A percentile compares a stretch with the other conserved stretches of the same genome.
Evolutionary conservation across 2,797 vertebrate species (phyloP).

Genomic region (Pachyuromys duprasi): DNA sequence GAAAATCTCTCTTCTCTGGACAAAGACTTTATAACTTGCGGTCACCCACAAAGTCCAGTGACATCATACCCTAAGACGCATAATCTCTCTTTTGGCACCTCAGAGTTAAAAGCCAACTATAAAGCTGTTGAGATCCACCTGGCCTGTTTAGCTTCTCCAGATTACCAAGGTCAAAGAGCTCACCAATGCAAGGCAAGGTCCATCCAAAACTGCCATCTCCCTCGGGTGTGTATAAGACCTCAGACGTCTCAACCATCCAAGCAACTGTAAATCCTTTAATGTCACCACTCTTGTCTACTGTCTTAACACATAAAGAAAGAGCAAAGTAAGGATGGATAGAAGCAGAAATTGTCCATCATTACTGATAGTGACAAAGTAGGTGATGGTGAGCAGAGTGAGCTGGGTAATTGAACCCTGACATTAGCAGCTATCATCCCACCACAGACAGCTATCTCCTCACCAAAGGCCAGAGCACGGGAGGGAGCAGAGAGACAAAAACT

Average conservation of each 20-base stretch:
- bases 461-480: rapidly evolving
- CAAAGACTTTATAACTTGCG: neutral
- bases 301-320: neutral
- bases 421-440: neutral
- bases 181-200: rapidly evolving
- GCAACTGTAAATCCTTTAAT: neutral
- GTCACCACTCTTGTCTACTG: neutral
- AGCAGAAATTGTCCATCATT: neutral
- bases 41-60: neutral
- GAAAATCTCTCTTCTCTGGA: neutral
- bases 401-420: neutral
- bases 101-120: neutral
- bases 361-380: rapidly evolving
- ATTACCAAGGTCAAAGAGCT: neutral
- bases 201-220: neutral
- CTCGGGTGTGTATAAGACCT: neutral
- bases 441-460: neutral
- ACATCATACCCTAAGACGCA: rapidly evolving
- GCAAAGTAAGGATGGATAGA: neutral
- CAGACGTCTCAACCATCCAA: neutral
- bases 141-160: neutral
- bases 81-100: rapidly evolving
- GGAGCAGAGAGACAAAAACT: neutral
- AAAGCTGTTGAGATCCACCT: neutral
- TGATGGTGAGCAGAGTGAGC: neutral